Base-by-base conservation (phyloP, 1,140 invertebrate genomes). In the Monochamus saltuarius region DNA sequence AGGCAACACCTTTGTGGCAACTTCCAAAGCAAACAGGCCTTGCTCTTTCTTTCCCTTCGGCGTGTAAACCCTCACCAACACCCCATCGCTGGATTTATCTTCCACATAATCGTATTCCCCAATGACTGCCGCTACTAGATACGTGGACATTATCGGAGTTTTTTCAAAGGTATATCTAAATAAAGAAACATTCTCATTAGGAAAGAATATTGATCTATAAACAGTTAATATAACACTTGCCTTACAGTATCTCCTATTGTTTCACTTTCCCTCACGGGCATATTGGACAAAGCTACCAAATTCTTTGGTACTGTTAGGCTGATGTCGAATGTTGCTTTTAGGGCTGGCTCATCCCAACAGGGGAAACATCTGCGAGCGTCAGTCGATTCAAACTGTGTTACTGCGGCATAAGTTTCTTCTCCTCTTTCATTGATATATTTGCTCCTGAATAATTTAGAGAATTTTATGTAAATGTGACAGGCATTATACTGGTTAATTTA, bases 321-420 rank as follows among this genome's bases (percentile, higher is more conserved):
- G 46, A 99, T 90, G 75, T 95, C 89, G 82, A 98, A 99, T 1
- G 92, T 95, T 4, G 95, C 91, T 78, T 98, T 99, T 7, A 94
- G 83, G 9, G 93, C 91, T 37, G 96, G 96, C 76, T 98, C 96
- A 79, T 98, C 96, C 94, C 94, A 98, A 77, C 95, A 98, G 7
- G 96, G 95, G 73, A 99, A 98, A 73, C 94, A 95, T 64, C 91
- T 81, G 53, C 95, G 82, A 13, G 95, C 95, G 85, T 97, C 93
- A 19, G 93, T 95, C 0, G 95, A 82, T 81, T 96, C 89, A 77
- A 96, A 97, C 76, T 98, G 95, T 39, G 95, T 98, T 42, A 94
- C 91, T 11, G 90, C 93, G 38, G 88, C 88, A 76, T 90, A 93
- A 45, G 86, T 83, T 69, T 92, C 89, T 65, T 90, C 87, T 9